Evolutionary conservation across 2,113 vertebrate genomes (phyloP).

Genomic region (human (Homo sapiens)): GRCh38 chr13:30110001-30110500

Average conservation of each 20-base stretch:
- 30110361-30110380: not conserved
- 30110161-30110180: not conserved
- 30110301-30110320: accelerated
- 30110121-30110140: not conserved
- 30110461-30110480: not conserved
- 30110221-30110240: no score
- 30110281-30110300: not conserved
- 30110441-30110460: not conserved
- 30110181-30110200: not conserved
- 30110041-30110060: not conserved
- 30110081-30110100: not conserved
- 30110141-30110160: not conserved
- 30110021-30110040: not conserved
- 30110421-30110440: not conserved
- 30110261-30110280: no score
- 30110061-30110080: not conserved
- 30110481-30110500: not conserved
- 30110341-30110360: no score
- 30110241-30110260: not conserved
- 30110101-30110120: not conserved
- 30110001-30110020: not conserved
- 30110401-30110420: not conserved
- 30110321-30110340: no score
- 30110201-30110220: no score
- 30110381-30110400: not conserved